These are phyloP conservation scores for Lithobates pipiens DNA, from an alignment of 2,797 vertebrate genomes.

Conservation along the genomic window DNA sequence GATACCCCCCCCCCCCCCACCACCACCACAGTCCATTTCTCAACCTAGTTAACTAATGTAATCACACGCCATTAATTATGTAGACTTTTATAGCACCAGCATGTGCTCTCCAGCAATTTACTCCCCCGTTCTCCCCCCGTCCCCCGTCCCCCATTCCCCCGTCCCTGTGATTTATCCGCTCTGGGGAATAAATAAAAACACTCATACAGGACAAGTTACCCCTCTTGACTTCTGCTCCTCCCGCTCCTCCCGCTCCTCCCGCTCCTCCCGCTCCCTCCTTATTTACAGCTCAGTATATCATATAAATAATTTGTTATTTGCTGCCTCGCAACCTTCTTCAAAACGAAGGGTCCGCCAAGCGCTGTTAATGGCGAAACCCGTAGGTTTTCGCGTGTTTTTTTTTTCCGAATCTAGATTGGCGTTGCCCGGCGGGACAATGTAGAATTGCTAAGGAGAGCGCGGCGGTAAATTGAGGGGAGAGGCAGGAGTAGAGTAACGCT, in stretches of 20 bases:
- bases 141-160: no score
- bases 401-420: not conserved
- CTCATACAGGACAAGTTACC: not conserved
- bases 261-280: not conserved
- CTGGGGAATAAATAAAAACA: not conserved
- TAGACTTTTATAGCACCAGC: no score
- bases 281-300: not conserved
- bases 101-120: no score
- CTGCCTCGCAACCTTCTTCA: not conserved
- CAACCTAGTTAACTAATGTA: no score
- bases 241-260: no score
- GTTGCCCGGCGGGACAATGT: conserved; percentile 7
- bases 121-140: no score
- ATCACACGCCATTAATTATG: no score
- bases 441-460: conserved; percentile 12
- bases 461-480: conserved; percentile 15
- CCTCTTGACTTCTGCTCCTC: not conserved
- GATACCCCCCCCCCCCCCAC: no score
- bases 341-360: not conserved
- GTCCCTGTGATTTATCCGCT: not conserved
- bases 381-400: not conserved
- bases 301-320: not conserved
- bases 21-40: no score
- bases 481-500: conserved; percentile 29
- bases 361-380: not conserved